phyloP scores from a whole-genome alignment of 2,113 vertebrate species.

The Orcinus orca region DNA sequence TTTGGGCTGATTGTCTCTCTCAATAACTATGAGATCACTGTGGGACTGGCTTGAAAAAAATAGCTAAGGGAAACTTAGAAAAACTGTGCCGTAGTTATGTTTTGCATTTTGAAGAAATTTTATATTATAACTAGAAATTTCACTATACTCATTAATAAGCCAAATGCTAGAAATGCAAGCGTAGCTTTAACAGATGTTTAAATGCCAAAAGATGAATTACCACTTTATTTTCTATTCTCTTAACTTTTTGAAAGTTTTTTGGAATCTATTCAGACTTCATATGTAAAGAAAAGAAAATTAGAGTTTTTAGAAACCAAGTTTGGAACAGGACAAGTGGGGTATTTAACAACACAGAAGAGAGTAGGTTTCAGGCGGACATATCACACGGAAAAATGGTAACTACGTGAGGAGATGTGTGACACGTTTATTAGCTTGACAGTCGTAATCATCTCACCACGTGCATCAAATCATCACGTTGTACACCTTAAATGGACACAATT shows the following conservation, averaged over 20 bases:
- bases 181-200: background rate
- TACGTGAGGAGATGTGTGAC: fast-evolving
- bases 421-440: background rate
- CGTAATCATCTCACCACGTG: fast-evolving
- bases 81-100: background rate
- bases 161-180: background rate
- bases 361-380: fast-evolving
- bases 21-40: slow-evolving; percentile 18
- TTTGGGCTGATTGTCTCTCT: background rate
- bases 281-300: background rate
- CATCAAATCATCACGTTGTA: fast-evolving
- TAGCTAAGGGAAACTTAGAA: background rate
- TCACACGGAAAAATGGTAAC: fast-evolving
- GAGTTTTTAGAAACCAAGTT: background rate
- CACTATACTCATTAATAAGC: background rate
- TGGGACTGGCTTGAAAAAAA: slow-evolving; percentile 1
- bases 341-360: background rate
- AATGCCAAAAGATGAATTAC: background rate
- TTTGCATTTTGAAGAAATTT: background rate
- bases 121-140: background rate
- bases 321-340: background rate
- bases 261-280: background rate
- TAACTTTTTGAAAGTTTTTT: background rate
- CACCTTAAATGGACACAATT: background rate
- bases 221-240: background rate